Evolutionary conservation across 2,113 vertebrate genomes (phyloP).

Genomic region (Tragelaphus scriptus): DNA sequence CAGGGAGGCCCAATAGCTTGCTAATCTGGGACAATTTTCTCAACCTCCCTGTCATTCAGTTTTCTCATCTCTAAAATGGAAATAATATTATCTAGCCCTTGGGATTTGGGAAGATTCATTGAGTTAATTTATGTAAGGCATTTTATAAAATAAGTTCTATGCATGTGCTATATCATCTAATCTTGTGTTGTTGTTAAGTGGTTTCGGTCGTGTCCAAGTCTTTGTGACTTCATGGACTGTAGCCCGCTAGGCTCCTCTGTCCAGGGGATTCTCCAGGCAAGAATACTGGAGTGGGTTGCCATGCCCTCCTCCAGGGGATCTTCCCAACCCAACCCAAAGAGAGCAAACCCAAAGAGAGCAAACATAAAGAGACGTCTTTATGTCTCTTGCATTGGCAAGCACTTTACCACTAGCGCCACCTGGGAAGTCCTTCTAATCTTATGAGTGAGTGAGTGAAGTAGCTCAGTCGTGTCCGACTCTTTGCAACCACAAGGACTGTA

Average conservation of each 20-base stretch:
- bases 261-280: neutral
- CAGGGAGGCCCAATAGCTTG: neutral
- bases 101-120: neutral
- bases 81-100: neutral
- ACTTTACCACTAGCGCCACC: neutral
- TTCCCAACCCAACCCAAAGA: neutral
- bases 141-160: neutral
- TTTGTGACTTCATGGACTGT: neutral
- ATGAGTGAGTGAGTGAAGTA: too few species aligned
- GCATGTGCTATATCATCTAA: neutral
- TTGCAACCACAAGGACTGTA: too few species aligned
- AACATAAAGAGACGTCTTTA: neutral
- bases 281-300: neutral
- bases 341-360: neutral
- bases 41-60: neutral
- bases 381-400: neutral
- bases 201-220: neutral
- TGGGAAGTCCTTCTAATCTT: neutral
- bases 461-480: accelerated
- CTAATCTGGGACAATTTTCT: neutral
- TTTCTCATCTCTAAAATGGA: neutral
- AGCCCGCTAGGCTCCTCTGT: neutral
- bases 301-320: neutral
- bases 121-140: neutral
- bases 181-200: neutral